These are phyloP conservation scores for Serrognathus titanus DNA, from an alignment of 2,888 invertebrate genomes.

Conservation along the genomic window DNA sequence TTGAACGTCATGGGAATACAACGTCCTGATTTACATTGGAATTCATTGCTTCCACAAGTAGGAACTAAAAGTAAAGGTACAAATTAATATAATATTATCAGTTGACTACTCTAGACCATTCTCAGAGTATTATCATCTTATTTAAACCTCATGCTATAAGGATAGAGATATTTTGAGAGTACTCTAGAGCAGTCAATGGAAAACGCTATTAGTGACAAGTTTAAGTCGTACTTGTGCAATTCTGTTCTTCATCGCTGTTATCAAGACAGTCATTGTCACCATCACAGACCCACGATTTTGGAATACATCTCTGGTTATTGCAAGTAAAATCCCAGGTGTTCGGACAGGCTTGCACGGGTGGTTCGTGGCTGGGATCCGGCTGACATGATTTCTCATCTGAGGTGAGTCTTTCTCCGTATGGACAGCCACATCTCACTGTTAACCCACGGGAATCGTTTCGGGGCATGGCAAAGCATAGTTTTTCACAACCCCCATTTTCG, in stretches of 20 bases:
- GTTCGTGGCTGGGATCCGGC: conserved; percentile 80
- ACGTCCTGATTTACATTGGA: conserved; percentile 89
- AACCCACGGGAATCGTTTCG: conserved; percentile 56
- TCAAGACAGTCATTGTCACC: conserved; percentile 95
- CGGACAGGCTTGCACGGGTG: conserved; percentile 83
- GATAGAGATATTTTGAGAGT: too few species aligned
- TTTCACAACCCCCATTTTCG: conserved; percentile 88
- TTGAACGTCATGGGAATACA: conserved; percentile 91
- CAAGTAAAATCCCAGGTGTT: conserved; percentile 94
- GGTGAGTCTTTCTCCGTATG: conserved; percentile 82
- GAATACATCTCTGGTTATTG: conserved; percentile 86
- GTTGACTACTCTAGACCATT: too few species aligned
- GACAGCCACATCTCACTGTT: conserved; percentile 80
- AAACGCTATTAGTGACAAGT: too few species aligned
- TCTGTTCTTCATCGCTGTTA: conserved; percentile 92
- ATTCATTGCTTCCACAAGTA: conserved; percentile 86
- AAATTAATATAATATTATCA: too few species aligned
- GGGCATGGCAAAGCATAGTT: conserved; percentile 91
- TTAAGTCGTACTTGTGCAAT: conserved; percentile 77
- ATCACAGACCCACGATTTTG: conserved; percentile 93
- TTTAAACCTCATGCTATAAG: background rate
- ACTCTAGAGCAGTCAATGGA: too few species aligned
- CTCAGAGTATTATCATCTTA: too few species aligned
- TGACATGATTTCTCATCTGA: conserved; percentile 69
- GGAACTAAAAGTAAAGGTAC: conserved; percentile 68